phyloP scores from a whole-genome alignment of 2,797 vertebrate species.

The Zenarchopterus dispar region DNA sequence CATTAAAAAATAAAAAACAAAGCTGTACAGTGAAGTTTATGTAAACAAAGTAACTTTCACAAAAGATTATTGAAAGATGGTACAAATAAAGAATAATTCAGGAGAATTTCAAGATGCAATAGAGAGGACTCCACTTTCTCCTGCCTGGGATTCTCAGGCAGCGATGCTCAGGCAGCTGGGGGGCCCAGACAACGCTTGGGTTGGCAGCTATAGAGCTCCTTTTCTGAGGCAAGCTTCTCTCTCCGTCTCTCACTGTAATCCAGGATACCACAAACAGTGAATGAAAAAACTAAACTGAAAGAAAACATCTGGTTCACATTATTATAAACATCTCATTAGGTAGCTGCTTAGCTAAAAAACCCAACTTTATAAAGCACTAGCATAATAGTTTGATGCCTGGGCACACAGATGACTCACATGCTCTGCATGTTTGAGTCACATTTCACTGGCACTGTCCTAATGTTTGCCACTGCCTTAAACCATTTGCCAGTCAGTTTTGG shows the following conservation, averaged over 20 bases:
- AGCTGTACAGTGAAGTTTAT: no score
- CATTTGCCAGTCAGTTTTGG: conserved; percentile 25
- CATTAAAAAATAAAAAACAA: no score
- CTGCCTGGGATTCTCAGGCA: neutral
- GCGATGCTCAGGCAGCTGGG: neutral
- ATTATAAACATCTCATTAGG: conserved; percentile 28
- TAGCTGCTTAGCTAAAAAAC: conserved; percentile 13
- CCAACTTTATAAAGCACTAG: conserved; percentile 7
- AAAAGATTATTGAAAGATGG: no score
- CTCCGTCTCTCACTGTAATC: neutral
- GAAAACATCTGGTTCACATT: conserved; percentile 38
- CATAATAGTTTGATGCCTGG: conserved; percentile 18
- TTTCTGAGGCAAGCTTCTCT: neutral
- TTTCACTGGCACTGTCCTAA: conserved; percentile 38
- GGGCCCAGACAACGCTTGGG: neutral
- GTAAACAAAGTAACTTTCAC: no score
- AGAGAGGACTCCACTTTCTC: neutral
- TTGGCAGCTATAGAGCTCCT: conserved; percentile 7
- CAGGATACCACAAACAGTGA: neutral
- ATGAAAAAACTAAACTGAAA: neutral
- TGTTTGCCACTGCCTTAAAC: conserved; percentile 31
- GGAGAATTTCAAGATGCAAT: neutral
- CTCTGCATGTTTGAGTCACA: conserved; percentile 51
- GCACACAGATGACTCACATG: conserved; percentile 43
- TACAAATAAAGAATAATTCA: neutral